Conservation (phyloP, 2,113 vertebrate genomes). For the Octodon degus region DNA sequence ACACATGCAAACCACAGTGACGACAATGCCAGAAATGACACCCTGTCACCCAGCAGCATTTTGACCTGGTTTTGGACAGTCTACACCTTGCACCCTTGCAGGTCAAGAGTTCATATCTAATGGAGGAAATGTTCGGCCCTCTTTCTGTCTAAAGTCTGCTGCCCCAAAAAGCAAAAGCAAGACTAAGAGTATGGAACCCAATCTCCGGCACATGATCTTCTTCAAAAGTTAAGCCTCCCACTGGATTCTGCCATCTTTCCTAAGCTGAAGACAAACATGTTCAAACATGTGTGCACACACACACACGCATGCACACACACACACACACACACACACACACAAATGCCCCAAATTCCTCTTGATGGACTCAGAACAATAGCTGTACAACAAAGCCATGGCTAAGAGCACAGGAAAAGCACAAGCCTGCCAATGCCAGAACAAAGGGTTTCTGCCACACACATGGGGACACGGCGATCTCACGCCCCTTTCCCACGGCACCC, state of each 20-base stretch:
- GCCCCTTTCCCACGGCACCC: conserved; percentile 13
- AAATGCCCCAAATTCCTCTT: not conserved
- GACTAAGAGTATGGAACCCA: conserved; percentile 6
- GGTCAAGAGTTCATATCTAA: fast-evolving
- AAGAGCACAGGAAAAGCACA: conserved; percentile 55
- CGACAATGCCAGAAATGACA: not conserved
- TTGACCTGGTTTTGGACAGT: not conserved
- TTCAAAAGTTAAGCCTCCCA: not conserved
- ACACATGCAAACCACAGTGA: not conserved
- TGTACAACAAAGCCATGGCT: conserved; percentile 45
- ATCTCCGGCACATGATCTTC: not conserved
- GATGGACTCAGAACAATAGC: conserved; percentile 62
- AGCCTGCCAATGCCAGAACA: conserved; percentile 72
- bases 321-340: not conserved
- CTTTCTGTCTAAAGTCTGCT: not conserved
- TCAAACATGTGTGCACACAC: too few species aligned
- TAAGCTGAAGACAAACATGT: not conserved
- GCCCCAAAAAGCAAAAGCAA: not conserved
- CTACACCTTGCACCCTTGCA: not conserved
- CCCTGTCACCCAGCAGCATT: not conserved
- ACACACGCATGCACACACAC: fast-evolving
- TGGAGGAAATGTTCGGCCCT: not conserved
- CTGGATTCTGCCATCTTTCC: not conserved
- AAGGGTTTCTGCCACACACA: conserved; percentile 53
- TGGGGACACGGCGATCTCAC: conserved; percentile 66